Evolutionary conservation across 2,888 invertebrate genomes (phyloP).

Genomic region (Cyaniris semiargus): DNA sequence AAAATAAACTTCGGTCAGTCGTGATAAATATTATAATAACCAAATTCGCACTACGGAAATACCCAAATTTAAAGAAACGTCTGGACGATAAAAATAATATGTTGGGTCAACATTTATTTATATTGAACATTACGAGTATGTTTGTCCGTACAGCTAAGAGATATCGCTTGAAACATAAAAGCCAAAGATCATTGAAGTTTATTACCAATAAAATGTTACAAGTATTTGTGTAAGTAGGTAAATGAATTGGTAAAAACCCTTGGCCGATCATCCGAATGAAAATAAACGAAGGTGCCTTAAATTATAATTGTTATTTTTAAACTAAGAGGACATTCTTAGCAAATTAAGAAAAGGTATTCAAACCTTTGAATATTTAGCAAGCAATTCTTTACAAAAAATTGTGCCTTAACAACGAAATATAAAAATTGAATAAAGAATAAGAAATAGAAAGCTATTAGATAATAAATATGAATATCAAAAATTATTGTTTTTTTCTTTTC

Average conservation of each 20-base stretch:
- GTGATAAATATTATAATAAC: neutral
- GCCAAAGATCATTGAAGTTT: constrained; percentile 11
- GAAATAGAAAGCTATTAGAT: neutral
- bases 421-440: no score
- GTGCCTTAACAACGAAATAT: no score
- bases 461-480: neutral
- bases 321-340: no score
- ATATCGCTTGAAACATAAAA: constrained; percentile 20
- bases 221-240: neutral
- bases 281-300: neutral
- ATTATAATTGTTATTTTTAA: neutral
- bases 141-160: neutral
- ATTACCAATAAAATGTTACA: constrained; percentile 23
- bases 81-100: neutral
- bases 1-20: neutral
- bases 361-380: no score
- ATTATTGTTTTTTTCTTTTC: no score
- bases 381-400: no score
- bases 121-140: neutral
- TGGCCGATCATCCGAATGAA: neutral
- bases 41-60: neutral
- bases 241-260: neutral
- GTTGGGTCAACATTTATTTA: constrained; percentile 9
- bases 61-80: constrained; percentile 6
- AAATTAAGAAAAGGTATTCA: no score